A percentile compares a stretch with the other conserved stretches of the same genome.
These are phyloP conservation scores for Cydia strobilella DNA, from an alignment of 1,140 invertebrate genomes.

Conservation along the genomic window DNA sequence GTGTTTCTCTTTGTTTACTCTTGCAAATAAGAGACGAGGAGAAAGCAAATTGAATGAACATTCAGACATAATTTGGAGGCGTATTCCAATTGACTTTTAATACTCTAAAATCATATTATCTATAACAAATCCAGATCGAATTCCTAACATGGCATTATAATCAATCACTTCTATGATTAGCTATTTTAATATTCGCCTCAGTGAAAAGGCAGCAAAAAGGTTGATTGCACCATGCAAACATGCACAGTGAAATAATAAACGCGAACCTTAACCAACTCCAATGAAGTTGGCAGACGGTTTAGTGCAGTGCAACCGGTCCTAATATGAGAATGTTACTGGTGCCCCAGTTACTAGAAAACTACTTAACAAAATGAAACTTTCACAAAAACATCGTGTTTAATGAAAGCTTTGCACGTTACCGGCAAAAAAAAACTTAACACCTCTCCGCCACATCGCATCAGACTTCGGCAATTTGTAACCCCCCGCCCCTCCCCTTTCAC, in stretches of 20 bases:
- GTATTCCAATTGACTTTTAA: no score
- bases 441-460: background rate
- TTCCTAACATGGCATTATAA: no score
- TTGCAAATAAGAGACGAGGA: background rate
- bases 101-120: no score
- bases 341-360: background rate
- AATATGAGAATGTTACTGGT: background rate
- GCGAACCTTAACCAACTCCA: no score
- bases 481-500: background rate
- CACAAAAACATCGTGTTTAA: background rate
- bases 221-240: no score
- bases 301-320: no score
- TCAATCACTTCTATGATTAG: no score
- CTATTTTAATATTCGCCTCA: no score
- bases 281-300: no score
- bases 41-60: background rate
- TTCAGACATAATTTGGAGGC: background rate
- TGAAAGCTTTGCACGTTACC: background rate
- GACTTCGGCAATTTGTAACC: slow-evolving; percentile 7
- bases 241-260: no score
- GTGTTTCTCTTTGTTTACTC: background rate
- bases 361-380: background rate
- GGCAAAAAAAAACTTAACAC: background rate
- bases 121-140: no score
- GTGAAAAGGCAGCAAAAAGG: no score